These are phyloP conservation scores for Trimorus sp. DNA, from an alignment of 2,888 invertebrate genomes.

Conservation along the genomic window DNA sequence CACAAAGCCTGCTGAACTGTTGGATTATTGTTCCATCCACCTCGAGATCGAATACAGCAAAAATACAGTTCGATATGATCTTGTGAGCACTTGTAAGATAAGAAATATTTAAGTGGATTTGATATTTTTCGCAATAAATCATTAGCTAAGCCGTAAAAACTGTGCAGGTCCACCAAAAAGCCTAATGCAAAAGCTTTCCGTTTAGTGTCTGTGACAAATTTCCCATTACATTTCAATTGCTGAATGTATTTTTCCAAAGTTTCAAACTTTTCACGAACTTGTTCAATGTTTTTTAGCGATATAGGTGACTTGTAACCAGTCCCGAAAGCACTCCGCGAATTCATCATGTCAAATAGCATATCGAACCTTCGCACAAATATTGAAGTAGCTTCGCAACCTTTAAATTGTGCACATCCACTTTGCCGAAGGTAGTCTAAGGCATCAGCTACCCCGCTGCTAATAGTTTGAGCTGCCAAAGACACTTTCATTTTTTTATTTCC, in stretches of 20 bases:
- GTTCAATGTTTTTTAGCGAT: slow-evolving; percentile 47
- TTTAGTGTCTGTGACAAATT: not conserved
- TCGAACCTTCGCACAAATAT: slow-evolving; percentile 63
- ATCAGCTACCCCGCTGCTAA: slow-evolving; percentile 68
- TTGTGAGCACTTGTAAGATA: slow-evolving; percentile 17
- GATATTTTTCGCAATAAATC: slow-evolving; percentile 2
- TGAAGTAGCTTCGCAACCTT: slow-evolving; percentile 61
- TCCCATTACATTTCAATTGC: slow-evolving; percentile 3
- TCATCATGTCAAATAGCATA: slow-evolving; percentile 65
- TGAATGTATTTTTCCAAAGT: slow-evolving; percentile 9
- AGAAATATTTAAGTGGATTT: slow-evolving; percentile 3
- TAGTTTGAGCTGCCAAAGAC: slow-evolving; percentile 65
- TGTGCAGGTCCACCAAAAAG: slow-evolving; percentile 2
- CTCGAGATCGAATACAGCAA: slow-evolving; percentile 9
- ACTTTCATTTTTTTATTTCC: slow-evolving; percentile 59
- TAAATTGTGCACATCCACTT: slow-evolving; percentile 45
- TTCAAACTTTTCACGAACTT: slow-evolving; percentile 10
- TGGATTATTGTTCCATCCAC: slow-evolving; percentile 20
- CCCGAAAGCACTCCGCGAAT: slow-evolving; percentile 62
- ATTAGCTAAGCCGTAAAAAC: not conserved
- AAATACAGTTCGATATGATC: slow-evolving; percentile 17
- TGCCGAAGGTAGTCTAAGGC: slow-evolving; percentile 52
- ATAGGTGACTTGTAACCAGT: slow-evolving; percentile 66
- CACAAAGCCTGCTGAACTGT: slow-evolving; percentile 16
- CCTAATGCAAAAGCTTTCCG: slow-evolving; percentile 14